Evolutionary conservation across 2,797 vertebrate species (phyloP).

Genomic region (Poecilia picta): DNA sequence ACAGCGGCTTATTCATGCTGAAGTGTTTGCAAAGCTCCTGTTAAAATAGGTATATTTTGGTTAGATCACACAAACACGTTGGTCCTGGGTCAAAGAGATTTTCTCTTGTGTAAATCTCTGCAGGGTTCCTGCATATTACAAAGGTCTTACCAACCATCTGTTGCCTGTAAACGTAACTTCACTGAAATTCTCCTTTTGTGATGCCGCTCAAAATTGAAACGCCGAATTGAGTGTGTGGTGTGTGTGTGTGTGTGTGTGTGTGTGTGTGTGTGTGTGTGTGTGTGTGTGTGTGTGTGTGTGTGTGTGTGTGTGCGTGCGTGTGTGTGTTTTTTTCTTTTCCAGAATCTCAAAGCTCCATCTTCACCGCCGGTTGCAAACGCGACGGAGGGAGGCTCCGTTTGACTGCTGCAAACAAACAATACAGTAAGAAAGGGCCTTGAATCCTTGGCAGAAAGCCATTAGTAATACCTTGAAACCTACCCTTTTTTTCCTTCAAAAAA

Average conservation of each 20-base stretch:
- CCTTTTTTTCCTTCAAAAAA: conserved; percentile 39
- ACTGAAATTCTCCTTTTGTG: conserved; percentile 32
- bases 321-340: conserved; percentile 15
- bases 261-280: not conserved
- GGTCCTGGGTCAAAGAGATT: conserved; percentile 33
- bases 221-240: conserved; percentile 14
- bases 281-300: not conserved
- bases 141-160: conserved; percentile 37
- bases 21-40: not conserved
- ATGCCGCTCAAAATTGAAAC: conserved; percentile 36
- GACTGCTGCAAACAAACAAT: conserved; percentile 54
- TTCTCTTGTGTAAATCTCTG: conserved; percentile 33
- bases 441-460: conserved; percentile 66
- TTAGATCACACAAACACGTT: conserved; percentile 34
- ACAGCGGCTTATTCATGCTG: conserved; percentile 20
- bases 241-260: not conserved
- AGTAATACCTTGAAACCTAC: conserved; percentile 61
- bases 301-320: no score
- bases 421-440: conserved; percentile 34
- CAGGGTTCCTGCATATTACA: conserved; percentile 24
- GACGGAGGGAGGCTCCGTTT: conserved; percentile 41
- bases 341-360: conserved; percentile 32
- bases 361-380: conserved; percentile 22
- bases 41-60: conserved; percentile 43
- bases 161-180: conserved; percentile 26